These are phyloP conservation scores for Motacilla alba DNA, from an alignment of 2,113 vertebrate genomes.

Conservation along the genomic window DNA sequence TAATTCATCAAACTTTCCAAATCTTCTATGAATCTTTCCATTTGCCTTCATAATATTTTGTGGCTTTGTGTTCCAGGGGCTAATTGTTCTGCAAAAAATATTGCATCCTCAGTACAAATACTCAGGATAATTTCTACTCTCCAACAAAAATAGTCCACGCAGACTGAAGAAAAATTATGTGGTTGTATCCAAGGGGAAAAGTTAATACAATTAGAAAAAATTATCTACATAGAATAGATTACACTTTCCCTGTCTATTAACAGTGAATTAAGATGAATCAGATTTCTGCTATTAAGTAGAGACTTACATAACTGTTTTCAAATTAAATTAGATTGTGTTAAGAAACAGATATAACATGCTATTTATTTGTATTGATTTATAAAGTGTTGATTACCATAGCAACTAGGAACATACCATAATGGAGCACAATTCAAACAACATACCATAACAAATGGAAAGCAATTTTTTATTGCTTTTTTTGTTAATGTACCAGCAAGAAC, in stretches of 20 bases:
- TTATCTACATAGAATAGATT: slow-evolving; percentile 16
- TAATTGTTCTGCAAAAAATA: slow-evolving; percentile 11
- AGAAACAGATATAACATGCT: slow-evolving; percentile 29
- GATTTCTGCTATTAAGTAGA: slow-evolving; percentile 44
- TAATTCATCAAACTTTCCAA: background rate
- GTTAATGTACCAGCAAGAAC: background rate
- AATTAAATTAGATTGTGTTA: slow-evolving; percentile 59
- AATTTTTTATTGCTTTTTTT: background rate
- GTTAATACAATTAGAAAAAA: slow-evolving; percentile 2
- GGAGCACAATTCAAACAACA: background rate
- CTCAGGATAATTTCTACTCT: background rate
- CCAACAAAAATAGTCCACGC: background rate
- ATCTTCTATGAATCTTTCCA: background rate
- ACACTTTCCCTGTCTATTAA: slow-evolving; percentile 40
- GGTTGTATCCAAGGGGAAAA: background rate
- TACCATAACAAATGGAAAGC: background rate
- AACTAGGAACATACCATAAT: background rate
- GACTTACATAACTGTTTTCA: slow-evolving; percentile 38
- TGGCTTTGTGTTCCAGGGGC: background rate
- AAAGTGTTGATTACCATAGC: background rate
- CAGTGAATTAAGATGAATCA: slow-evolving; percentile 38
- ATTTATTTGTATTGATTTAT: slow-evolving; percentile 60
- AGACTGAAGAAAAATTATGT: background rate
- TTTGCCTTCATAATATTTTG: background rate
- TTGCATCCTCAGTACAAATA: background rate